phyloP scores from a whole-genome alignment of 2,113 vertebrate species.

The Entelurus aequoreus region DNA sequence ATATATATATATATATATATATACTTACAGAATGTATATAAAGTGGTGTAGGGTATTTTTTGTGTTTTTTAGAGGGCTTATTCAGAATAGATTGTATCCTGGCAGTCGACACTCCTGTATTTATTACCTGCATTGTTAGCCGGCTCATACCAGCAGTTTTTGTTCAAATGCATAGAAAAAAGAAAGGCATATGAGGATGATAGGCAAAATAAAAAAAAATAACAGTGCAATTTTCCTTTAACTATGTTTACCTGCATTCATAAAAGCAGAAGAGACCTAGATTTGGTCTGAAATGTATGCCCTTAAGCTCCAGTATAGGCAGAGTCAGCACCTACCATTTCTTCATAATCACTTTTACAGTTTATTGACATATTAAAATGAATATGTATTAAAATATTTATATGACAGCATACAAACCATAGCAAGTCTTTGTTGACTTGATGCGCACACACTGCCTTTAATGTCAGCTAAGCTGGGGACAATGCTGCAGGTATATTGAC shows the following conservation, averaged over 20 bases:
- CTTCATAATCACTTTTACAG: background rate
- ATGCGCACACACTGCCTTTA: conserved; percentile 22
- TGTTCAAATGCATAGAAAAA: too few relatives aligned
- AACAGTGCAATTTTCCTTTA: background rate
- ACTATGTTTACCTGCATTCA: conserved; percentile 6
- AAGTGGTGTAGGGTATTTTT: too few relatives aligned
- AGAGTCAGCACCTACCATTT: conserved; percentile 3
- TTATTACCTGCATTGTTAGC: too few relatives aligned
- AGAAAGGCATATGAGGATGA: too few relatives aligned
- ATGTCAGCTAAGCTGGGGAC: conserved; percentile 19
- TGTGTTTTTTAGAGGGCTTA: too few relatives aligned
- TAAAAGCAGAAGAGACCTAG: conserved; percentile 8
- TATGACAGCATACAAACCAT: conserved; percentile 24
- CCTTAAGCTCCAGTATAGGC: background rate
- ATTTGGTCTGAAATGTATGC: conserved; percentile 27
- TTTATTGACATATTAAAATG: conserved; percentile 4
- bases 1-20: too few relatives aligned
- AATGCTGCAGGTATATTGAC: conserved; percentile 48
- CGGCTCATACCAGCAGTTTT: too few relatives aligned
- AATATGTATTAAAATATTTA: background rate
- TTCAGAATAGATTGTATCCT: too few relatives aligned
- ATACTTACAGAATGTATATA: too few relatives aligned
- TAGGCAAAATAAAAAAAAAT: too few relatives aligned
- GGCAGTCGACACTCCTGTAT: too few relatives aligned
- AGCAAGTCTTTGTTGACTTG: conserved; percentile 13